Evolutionary conservation across 2,113 vertebrate genomes (phyloP), one percentile per base, ranked within the genome.

Genomic region (Cettia cetti): DNA sequence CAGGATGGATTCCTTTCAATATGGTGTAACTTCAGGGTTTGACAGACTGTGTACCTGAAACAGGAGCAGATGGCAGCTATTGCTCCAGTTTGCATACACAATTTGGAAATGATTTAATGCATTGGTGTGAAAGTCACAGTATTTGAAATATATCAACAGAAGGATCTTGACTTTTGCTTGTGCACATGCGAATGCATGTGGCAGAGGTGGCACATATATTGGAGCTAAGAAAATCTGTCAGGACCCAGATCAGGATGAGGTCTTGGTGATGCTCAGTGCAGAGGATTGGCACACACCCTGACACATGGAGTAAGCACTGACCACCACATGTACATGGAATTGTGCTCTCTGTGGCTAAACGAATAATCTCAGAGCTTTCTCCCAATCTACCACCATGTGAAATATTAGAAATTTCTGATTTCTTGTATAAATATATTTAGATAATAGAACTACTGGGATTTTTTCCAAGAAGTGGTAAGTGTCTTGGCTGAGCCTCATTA

Each of bases 321-420:
- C 23, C 28, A 8, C 4, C n/a, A 44, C 23, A 8, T 0, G 1
- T 11, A 28, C 16, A 37, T 0, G 0, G 12, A 64, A 23, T 19
- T 44, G 26, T 35, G 26, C 11, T 75, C 31, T 40, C 24, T 22
- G 4, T 7, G 7, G 12, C 27, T 60, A 20, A 56, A 75, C 56
- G 14, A 83, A 30, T 23, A 15, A 40, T 31, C 37, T 35, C 68
- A 72, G 21, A 5, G 15, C 70, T 40, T 81, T 76, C 23, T 40
- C 10, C 52, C 56, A 49, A n/a, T 31, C 19, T 24, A 69, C 14
- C 4, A 6, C 52, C 14, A 26, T 4, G 31, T 15, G 28, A 84
- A 80, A 84, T n/a, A 81, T 4, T 3, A 70, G 31, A 87, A 94
- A 84, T 57, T 47, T 4, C 35, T 14, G 2, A 19, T 70, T 69